phyloP scores from a whole-genome alignment of 2,888 invertebrate genomes.

The Tetropium fuscum region DNA sequence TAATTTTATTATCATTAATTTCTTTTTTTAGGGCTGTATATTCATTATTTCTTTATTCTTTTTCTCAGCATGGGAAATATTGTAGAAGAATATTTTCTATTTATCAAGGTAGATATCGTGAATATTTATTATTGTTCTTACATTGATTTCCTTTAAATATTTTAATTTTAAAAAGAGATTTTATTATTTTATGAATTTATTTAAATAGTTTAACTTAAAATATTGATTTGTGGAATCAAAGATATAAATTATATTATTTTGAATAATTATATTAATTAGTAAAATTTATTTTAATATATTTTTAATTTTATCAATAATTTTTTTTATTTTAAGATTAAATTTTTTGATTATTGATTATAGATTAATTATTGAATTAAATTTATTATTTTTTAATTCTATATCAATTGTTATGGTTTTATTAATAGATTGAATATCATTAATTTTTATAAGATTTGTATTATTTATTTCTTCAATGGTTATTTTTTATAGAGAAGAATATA shows the following conservation, averaged over 20 bases:
- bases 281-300: too few relatives aligned
- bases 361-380: conserved; percentile 71
- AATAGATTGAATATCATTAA: too few relatives aligned
- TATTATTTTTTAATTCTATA: conserved; percentile 68
- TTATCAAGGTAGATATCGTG: conserved; percentile 67
- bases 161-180: too few relatives aligned
- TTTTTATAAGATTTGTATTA: conserved; percentile 74
- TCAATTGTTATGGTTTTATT: conserved; percentile 69
- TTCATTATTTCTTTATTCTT: too few relatives aligned
- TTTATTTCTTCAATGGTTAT: conserved; percentile 77
- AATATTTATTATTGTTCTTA: conserved; percentile 73
- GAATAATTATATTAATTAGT: too few relatives aligned
- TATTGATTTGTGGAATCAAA: conserved; percentile 79
- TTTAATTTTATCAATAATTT: too few relatives aligned
- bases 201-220: conserved; percentile 73
- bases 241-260: too few relatives aligned
- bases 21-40: too few relatives aligned
- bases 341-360: conserved; percentile 64
- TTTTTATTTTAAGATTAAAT: too few relatives aligned
- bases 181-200: too few relatives aligned
- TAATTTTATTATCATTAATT: conserved; percentile 70
- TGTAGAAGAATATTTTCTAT: conserved; percentile 68
- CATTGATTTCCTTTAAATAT: too few relatives aligned
- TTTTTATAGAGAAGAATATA: conserved; percentile 75
- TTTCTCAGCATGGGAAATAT: conserved; percentile 72